Base-by-base conservation (phyloP, 1,140 invertebrate species). In the Apis dorsata region DNA sequence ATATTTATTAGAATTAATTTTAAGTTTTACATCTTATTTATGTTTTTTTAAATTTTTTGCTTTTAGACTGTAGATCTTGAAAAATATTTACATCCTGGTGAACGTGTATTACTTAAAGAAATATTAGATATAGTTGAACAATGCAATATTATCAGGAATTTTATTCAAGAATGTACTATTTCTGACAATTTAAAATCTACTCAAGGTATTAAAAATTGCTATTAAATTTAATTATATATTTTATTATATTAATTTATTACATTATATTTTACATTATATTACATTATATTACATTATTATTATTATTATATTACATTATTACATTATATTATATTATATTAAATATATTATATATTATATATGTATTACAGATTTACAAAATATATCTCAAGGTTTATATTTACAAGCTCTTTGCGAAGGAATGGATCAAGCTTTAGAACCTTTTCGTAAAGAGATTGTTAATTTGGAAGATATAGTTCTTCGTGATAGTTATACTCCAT, bases 351-450 rank as follows among this genome's bases (percentile, higher is more conserved):
- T 65, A 68, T 72, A 9, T n/a, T 17, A 44, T 53, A 85, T 73
- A 59, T 21, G 49, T 71, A 62, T 76, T 85, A 12, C 44, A 91
- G 88, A 88, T 66, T 71, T 84, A 65, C 76, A 63, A 76, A 82
- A 75, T 70, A 15, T 77, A 9, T 24, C 28, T 19, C 81, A 91
- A 76, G 95, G 96, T 5, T 86, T 95, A 28, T 96, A 96, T 89
- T 89, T 96, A 34, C 94, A 94, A 86, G 95, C 95, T 62, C 94
- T 96, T 80, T 95, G 95, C 44, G 93, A 95, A 91, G 96, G 95
- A 15, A 92, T 96, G 74, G 93, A 95, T 73, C 89, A 93, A 80
- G 94, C 95, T 0, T 91, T 96, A 9, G 92, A 95, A 76, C 93
- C 94, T n/a, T 96, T 95, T 90, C 91, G 94, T 59, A 88, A 94